phyloP scores from a whole-genome alignment of 2,888 invertebrate species.

The Troides oblongomaculatus region DNA sequence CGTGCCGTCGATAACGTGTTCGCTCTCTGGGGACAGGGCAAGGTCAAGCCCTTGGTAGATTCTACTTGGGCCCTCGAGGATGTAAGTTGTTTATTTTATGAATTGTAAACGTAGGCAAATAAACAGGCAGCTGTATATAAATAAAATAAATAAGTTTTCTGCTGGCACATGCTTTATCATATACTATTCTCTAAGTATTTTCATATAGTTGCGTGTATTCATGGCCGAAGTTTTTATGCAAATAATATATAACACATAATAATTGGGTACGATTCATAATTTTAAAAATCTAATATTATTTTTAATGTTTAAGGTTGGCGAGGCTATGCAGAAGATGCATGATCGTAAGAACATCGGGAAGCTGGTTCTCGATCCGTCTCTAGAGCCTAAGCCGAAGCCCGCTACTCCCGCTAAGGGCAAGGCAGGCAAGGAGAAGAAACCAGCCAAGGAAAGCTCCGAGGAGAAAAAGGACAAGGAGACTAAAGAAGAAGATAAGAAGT shows the following conservation, averaged over 20 bases:
- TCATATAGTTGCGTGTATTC: too few relatives aligned
- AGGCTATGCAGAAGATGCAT: slow-evolving; percentile 96
- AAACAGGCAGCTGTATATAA: not conserved
- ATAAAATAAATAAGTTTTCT: too few relatives aligned
- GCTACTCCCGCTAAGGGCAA: slow-evolving; percentile 89
- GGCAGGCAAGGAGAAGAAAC: slow-evolving; percentile 85
- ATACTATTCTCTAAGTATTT: too few relatives aligned
- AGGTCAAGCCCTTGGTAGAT: slow-evolving; percentile 90
- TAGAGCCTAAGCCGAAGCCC: slow-evolving; percentile 89
- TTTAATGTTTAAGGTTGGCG: slow-evolving; percentile 81
- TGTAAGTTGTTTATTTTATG: slow-evolving; percentile 73
- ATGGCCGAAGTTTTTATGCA: too few relatives aligned
- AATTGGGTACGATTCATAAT: not conserved
- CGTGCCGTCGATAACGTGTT: slow-evolving; percentile 86
- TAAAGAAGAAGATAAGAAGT: slow-evolving; percentile 70
- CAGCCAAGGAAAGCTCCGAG: slow-evolving; percentile 82
- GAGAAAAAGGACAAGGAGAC: slow-evolving; percentile 83
- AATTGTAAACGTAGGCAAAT: not conserved
- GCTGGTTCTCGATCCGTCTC: slow-evolving; percentile 88
- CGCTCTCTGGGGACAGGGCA: slow-evolving; percentile 86
- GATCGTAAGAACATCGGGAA: slow-evolving; percentile 95
- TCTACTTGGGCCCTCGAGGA: slow-evolving; percentile 94
- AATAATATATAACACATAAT: too few relatives aligned
- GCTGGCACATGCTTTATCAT: too few relatives aligned
- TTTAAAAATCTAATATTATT: not conserved